These are phyloP conservation scores for Eptesicus fuscus DNA, from an alignment of 2,113 vertebrate genomes.

Conservation along the genomic window DNA sequence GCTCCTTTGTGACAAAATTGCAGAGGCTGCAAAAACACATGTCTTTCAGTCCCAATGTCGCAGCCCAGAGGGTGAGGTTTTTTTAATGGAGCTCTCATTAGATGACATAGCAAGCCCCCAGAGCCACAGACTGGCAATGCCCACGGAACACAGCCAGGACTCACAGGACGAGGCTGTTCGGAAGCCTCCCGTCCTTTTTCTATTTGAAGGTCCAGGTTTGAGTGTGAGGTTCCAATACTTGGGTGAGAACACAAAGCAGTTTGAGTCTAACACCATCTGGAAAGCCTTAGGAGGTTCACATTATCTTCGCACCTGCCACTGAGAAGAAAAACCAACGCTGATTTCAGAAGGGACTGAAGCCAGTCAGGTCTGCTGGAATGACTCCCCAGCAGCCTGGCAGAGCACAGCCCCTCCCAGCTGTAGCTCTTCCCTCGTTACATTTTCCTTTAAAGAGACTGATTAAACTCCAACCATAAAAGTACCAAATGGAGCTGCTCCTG, in stretches of 20 bases:
- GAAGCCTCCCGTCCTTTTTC: constrained; percentile 38
- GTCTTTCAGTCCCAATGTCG: constrained; percentile 31
- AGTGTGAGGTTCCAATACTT: constrained; percentile 24
- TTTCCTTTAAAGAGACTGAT: neutral
- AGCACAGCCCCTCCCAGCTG: neutral
- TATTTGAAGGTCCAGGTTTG: constrained; percentile 32
- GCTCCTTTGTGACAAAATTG: neutral
- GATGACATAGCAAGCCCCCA: neutral
- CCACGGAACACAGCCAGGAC: neutral
- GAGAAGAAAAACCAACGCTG: constrained; percentile 50
- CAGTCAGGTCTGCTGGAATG: constrained; percentile 37
- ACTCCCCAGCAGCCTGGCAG: neutral
- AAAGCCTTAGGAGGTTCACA: constrained; percentile 54
- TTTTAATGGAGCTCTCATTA: neutral
- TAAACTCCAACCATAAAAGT: neutral
- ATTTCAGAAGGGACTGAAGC: constrained; percentile 9
- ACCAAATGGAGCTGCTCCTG: neutral
- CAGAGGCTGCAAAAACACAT: constrained; percentile 15
- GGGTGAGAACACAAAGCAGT: constrained; percentile 49
- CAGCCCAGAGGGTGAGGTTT: constrained; percentile 19
- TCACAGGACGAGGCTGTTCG: neutral
- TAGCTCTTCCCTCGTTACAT: neutral
- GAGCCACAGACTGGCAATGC: neutral
- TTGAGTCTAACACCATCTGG: constrained; percentile 64
- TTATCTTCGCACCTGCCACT: constrained; percentile 55